A percentile compares a stretch with the other conserved stretches of the same genome.
These are phyloP conservation scores for Zygaena filipendulae DNA, from an alignment of 2,888 invertebrate genomes.

Conservation along the genomic window DNA sequence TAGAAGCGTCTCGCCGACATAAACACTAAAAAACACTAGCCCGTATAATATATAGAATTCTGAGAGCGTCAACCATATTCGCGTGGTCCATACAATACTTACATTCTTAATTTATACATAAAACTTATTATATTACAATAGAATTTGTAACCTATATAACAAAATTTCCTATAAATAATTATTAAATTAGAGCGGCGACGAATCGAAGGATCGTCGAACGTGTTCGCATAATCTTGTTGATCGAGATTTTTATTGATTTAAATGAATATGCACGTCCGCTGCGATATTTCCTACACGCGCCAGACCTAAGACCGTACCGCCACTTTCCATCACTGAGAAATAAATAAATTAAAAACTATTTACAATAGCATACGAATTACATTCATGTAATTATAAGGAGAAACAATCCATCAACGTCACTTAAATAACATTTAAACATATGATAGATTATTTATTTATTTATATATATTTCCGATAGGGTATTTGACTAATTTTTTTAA, in stretches of 20 bases:
- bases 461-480: too few relatives aligned
- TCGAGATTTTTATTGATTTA: too few relatives aligned
- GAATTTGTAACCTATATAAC: conserved; percentile 67
- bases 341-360: conserved; percentile 66
- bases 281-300: too few relatives aligned
- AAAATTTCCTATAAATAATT: conserved; percentile 60
- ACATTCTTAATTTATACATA: conserved; percentile 42
- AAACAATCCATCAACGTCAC: too few relatives aligned
- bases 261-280: too few relatives aligned
- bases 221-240: too few relatives aligned
- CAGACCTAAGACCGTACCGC: background rate
- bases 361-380: conserved; percentile 62
- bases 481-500: too few relatives aligned
- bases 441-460: too few relatives aligned
- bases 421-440: too few relatives aligned
- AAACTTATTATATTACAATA: conserved; percentile 57
- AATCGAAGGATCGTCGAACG: conserved; percentile 5
- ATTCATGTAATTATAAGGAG: too few relatives aligned
- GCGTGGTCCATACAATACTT: conserved; percentile 60
- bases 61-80: conserved; percentile 57
- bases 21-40: conserved; percentile 28
- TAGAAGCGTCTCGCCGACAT: too few relatives aligned
- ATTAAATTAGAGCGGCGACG: conserved; percentile 23
- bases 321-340: conserved; percentile 26
- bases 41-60: conserved; percentile 58